These are phyloP conservation scores for Hoplostethus atlanticus DNA, from an alignment of 2,797 vertebrate species.

Conservation along the genomic window DNA sequence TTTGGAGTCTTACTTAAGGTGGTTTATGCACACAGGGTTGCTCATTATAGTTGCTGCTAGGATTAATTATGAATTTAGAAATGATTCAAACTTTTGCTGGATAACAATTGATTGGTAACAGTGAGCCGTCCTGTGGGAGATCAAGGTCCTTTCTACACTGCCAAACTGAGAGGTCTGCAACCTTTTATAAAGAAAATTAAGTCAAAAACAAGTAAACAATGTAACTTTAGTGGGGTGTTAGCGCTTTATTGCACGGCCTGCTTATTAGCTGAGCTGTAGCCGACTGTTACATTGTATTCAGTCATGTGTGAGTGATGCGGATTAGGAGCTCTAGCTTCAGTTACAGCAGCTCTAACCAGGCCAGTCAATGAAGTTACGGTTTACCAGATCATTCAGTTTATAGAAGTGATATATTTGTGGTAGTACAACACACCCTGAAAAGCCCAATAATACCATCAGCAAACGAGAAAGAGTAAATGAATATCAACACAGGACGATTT, in stretches of 20 bases:
- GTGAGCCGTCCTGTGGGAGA: too few relatives aligned
- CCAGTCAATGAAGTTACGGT: neutral
- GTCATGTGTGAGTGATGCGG: conserved; percentile 65
- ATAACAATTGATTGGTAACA: too few relatives aligned
- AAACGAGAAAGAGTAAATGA: too few relatives aligned
- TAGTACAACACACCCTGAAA: too few relatives aligned
- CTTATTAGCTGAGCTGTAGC: neutral
- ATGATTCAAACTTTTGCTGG: neutral
- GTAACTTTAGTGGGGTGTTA: neutral
- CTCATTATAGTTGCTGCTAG: neutral
- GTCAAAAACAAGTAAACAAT: neutral
- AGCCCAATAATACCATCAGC: too few relatives aligned
- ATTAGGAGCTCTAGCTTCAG: conserved; percentile 41
- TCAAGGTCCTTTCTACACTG: too few relatives aligned
- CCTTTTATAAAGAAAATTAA: neutral
- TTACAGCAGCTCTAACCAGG: conserved; percentile 13
- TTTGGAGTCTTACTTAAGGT: neutral
- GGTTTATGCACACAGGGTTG: too few relatives aligned
- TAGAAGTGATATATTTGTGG: neutral
- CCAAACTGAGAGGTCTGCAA: neutral
- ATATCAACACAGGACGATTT: too few relatives aligned
- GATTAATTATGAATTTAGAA: neutral
- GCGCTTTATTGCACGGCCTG: neutral
- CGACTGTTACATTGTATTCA: conserved; percentile 14
- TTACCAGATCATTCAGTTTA: neutral